phyloP scores from a whole-genome alignment of 2,888 invertebrate genomes.

The Rhagonycha fulva region DNA sequence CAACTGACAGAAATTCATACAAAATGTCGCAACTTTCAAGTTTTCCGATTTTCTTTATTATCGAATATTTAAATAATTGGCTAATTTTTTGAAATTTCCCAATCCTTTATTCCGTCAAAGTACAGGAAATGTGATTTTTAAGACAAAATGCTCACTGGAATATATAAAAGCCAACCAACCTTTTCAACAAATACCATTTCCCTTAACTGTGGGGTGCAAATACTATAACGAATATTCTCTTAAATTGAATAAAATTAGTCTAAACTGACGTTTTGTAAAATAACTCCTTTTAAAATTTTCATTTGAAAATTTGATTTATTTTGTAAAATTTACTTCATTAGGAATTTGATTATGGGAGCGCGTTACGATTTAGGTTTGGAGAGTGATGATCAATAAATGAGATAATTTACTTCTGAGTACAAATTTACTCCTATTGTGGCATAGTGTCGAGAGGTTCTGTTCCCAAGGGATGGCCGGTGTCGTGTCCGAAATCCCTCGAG shows the following conservation, averaged over 20 bases:
- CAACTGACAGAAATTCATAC: slow-evolving; percentile 30
- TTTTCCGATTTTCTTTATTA: slow-evolving; percentile 17
- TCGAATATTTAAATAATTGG: slow-evolving; percentile 14
- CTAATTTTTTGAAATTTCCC: not conserved
- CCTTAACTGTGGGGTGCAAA: slow-evolving; percentile 28
- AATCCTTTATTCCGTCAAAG: slow-evolving; percentile 32
- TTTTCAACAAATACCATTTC: slow-evolving; percentile 29
- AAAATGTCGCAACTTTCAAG: slow-evolving; percentile 21
- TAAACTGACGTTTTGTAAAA: slow-evolving; percentile 8
- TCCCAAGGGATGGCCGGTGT: slow-evolving; percentile 42
- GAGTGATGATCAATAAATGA: slow-evolving; percentile 32
- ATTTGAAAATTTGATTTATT: not conserved
- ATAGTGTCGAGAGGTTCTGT: slow-evolving; percentile 39
- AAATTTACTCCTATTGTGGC: slow-evolving; percentile 44
- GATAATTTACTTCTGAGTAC: slow-evolving; percentile 44
- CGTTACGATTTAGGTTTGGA: not conserved
- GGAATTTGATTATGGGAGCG: not conserved
- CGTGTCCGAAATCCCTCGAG: slow-evolving; percentile 46
- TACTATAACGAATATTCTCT: slow-evolving; percentile 20
- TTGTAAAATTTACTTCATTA: not conserved
- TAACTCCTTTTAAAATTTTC: not conserved
- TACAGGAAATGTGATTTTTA: slow-evolving; percentile 35
- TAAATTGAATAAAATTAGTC: slow-evolving; percentile 22
- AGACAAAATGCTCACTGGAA: slow-evolving; percentile 30
- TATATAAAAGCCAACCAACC: slow-evolving; percentile 26